Percentiles rank a stretch among this genome's conserved stretches.
phyloP scores from a whole-genome alignment of 1,140 invertebrate genomes.

The Callitettix versicolor region DNA sequence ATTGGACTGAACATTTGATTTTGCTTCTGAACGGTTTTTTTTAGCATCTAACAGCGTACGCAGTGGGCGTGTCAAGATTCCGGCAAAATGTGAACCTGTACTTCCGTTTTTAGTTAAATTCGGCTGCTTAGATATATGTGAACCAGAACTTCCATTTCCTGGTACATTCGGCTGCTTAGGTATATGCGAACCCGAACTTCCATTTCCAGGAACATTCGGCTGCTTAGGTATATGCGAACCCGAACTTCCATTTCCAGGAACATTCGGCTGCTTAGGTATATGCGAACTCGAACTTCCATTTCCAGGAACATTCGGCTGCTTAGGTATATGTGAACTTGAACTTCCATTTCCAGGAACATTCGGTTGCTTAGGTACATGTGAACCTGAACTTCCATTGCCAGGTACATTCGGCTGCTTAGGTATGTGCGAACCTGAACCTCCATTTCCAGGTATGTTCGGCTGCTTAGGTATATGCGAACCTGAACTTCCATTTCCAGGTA shows the following conservation, averaged over 20 bases:
- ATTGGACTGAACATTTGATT: slow-evolving; percentile 31
- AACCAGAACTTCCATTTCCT: slow-evolving; percentile 19
- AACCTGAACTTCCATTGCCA: slow-evolving; percentile 19
- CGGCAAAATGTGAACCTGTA: slow-evolving; percentile 24
- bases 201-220: slow-evolving; percentile 36
- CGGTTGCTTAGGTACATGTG: slow-evolving; percentile 43
- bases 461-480: slow-evolving; percentile 43
- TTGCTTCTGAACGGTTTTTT: slow-evolving; percentile 28
- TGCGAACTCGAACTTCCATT: slow-evolving; percentile 19
- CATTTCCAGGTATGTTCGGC: slow-evolving; percentile 36
- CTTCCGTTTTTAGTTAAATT: too few relatives aligned
- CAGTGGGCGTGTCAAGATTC: slow-evolving; percentile 27
- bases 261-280: slow-evolving; percentile 44
- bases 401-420: slow-evolving; percentile 44
- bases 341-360: slow-evolving; percentile 32
- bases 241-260: slow-evolving; percentile 25
- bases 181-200: too few relatives aligned
- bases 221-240: slow-evolving; percentile 43
- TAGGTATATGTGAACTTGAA: slow-evolving; percentile 29
- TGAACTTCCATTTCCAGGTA: slow-evolving; percentile 25
- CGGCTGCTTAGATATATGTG: slow-evolving; percentile 24
- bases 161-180: slow-evolving; percentile 44
- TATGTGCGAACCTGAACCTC: too few relatives aligned
- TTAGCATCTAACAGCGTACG: slow-evolving; percentile 29
- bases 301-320: slow-evolving; percentile 41